Evolutionary conservation across 2,797 vertebrate species (phyloP), one percentile per base, ranked within the genome.

Genomic region (Denticeps clupeoides): DNA sequence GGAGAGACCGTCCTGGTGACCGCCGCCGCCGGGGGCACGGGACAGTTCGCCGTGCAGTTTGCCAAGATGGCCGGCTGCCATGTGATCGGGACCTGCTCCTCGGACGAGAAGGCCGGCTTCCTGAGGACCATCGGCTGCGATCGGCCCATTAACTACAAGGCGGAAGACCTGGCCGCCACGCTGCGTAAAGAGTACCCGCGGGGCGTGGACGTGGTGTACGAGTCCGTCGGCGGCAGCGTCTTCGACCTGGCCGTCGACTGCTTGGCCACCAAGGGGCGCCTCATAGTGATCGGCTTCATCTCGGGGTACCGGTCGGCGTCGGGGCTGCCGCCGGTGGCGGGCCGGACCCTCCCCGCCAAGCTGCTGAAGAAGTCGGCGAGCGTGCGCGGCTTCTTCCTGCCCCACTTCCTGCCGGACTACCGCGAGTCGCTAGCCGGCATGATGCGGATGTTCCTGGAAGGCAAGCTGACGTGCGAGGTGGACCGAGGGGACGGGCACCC

Each of bases 21-120:
- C 0, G 91, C 91, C 0, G 90, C 92, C 0, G 88, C 90, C 0
- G 90, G 92, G 44, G 92, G 92, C 22, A 93, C 90, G 0, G 91
- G 91, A n/a, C 91, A 95, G 75, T 91, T 94, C 0, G 92, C 90
- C 0, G 88, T 94, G 61, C 91, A 93, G 75, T 83, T 94, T 13
- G 82, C 90, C 47, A 94, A 91, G 63, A 77, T 62, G 51, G 90
- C 89, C 2, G 84, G 85, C 28, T 96, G 93, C 69, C 90, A 88
- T 3, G 87, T 94, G 18, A 80, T 91, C 13, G 93, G 92, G 25
- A 95, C 91, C 47, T 96, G 91, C 52, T 94, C 90, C 1, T 87
- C 87, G 10, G 70, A 85, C 1, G 83, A 86, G 64, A 97, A 97
- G 64, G 76, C 75, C 1, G 81, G 81, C 35, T 93, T 93, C 66